These are phyloP conservation scores for Peromyscus eremicus DNA, from an alignment of 2,797 vertebrate genomes.

Conservation along the genomic window DNA sequence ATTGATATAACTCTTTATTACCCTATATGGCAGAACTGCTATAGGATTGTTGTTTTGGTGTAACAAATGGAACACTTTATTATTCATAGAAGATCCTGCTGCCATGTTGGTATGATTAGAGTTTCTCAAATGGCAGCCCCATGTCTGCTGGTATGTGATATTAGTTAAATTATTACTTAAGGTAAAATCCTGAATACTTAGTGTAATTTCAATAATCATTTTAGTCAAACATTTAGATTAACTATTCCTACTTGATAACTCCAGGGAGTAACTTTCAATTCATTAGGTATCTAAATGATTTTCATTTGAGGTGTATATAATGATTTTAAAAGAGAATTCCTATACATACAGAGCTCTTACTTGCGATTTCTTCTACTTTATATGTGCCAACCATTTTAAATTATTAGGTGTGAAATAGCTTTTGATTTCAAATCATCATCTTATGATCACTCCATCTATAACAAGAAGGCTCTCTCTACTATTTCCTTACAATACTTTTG, in stretches of 20 bases:
- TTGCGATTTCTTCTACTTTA: conserved; percentile 51
- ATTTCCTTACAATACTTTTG: conserved; percentile 64
- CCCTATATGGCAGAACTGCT: neutral
- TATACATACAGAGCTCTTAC: conserved; percentile 16
- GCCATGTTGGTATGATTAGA: neutral
- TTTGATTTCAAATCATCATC: conserved; percentile 50
- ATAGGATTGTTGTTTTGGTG: neutral
- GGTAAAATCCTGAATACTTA: conserved; percentile 50
- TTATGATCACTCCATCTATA: conserved; percentile 63
- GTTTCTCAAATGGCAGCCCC: neutral
- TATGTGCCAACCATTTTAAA: conserved; percentile 65
- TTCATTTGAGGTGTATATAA: conserved; percentile 19
- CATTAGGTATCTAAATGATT: conserved; percentile 53
- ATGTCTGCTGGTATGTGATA: neutral
- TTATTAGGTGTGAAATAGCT: conserved; percentile 37
- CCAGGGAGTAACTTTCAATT: conserved; percentile 58
- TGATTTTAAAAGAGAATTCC: conserved; percentile 72
- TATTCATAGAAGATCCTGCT: neutral
- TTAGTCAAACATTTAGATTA: conserved; percentile 60
- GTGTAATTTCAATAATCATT: conserved; percentile 62
- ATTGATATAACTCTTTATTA: neutral
- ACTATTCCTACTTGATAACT: conserved; percentile 47
- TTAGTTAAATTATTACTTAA: conserved; percentile 60
- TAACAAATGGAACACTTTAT: neutral
- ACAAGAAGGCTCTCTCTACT: conserved; percentile 34